Percentiles rank a stretch among this genome's conserved stretches.
Conservation (phyloP, 2,113 vertebrate species). For the Caranx ignobilis region DNA sequence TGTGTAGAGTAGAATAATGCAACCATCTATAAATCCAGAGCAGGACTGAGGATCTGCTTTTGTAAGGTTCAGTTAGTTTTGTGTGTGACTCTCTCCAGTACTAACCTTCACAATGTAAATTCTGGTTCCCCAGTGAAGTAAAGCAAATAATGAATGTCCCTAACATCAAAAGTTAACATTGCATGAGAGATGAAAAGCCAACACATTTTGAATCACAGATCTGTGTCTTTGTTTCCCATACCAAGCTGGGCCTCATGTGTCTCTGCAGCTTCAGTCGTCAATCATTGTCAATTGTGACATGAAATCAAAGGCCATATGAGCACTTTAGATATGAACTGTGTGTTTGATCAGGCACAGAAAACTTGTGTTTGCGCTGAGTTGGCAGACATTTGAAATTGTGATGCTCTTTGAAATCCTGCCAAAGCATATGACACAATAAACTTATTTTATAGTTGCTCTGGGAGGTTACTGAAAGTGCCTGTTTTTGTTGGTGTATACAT, state of each 20-base stretch:
- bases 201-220: conserved; percentile 58
- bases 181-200: conserved; percentile 41
- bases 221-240: conserved; percentile 38
- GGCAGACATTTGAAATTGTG: conserved; percentile 62
- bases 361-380: conserved; percentile 58
- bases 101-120: conserved; percentile 2
- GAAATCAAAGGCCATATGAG: conserved; percentile 73
- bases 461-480: conserved; percentile 51
- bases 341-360: conserved; percentile 70
- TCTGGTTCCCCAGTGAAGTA: conserved; percentile 1
- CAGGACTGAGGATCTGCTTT: neutral
- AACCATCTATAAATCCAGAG: neutral
- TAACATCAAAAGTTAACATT: conserved; percentile 6
- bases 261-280: conserved; percentile 62
- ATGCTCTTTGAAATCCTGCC: conserved; percentile 71
- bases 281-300: conserved; percentile 64
- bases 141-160: neutral
- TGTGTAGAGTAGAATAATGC: neutral
- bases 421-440: conserved; percentile 62
- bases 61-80: neutral
- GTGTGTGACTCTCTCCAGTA: neutral
- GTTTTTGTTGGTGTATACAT: conserved; percentile 35
- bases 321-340: conserved; percentile 60
- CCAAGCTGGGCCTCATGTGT: conserved; percentile 65
- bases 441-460: conserved; percentile 38